Evolutionary conservation across 2,797 vertebrate species (phyloP).

Genomic region (Euthynnus affinis): DNA sequence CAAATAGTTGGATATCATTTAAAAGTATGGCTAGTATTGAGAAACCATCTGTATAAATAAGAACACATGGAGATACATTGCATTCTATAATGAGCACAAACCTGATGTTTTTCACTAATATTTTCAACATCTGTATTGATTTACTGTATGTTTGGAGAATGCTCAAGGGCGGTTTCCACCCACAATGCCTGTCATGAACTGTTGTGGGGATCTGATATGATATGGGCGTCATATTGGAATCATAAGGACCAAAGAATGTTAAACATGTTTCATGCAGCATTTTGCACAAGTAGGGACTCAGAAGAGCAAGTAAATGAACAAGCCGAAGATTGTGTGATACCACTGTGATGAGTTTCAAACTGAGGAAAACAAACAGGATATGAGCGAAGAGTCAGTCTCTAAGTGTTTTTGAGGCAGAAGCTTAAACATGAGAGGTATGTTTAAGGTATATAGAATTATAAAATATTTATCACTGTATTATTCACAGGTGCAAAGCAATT

Average conservation of each 20-base stretch:
- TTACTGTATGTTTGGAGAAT: background rate
- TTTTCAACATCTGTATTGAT: conserved; percentile 9
- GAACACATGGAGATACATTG: background rate
- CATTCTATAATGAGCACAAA: background rate
- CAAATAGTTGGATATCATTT: background rate
- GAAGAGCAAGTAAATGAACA: too few species aligned
- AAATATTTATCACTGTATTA: too few species aligned
- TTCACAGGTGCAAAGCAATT: too few species aligned
- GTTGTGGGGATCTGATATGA: background rate
- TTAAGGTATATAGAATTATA: too few species aligned
- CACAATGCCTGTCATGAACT: background rate
- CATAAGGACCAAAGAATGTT: background rate
- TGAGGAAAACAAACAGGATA: too few species aligned
- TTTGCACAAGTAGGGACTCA: background rate
- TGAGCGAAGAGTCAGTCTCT: too few species aligned
- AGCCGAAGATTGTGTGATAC: too few species aligned
- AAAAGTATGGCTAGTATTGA: too few species aligned
- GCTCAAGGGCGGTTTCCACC: background rate
- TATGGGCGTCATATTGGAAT: background rate
- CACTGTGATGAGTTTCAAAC: too few species aligned
- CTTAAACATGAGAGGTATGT: too few species aligned
- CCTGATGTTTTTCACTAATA: background rate
- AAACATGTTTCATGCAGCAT: background rate
- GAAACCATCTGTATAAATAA: background rate
- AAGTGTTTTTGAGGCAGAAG: too few species aligned